Base-by-base conservation (phyloP, 1,140 invertebrate genomes). In the Trichoplusia ni region DNA sequence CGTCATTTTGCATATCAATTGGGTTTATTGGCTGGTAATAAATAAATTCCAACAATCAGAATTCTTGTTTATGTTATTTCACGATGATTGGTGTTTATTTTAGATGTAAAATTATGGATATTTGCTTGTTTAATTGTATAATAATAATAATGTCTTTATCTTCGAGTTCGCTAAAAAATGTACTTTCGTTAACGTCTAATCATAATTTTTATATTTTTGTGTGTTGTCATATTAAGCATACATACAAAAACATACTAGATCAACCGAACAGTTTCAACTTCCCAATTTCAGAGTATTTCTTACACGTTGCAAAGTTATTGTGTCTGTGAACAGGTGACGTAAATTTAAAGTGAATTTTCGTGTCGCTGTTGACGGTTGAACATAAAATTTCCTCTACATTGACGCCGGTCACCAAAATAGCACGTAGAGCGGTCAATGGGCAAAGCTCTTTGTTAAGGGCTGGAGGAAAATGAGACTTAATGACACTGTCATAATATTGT, bases 1-100 rank as follows among this genome's bases (percentile, higher is more conserved):
- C 16, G n/a, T 4, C 14, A 51, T 35, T 51, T 51, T 51, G 47
- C 47, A 51, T 51, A 51, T 51, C 47, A 51, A 51, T 51, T 33
- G 16, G 7, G 31, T 51, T 25, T 51, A 51, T 29, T 35, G 47
- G 35, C 35, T 47, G 44, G 47, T 4, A 51, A 35, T 51, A 51
- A 35, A 51, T 51, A 51, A 51, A 16, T 16, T 35, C 19, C 27
- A 51, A 33, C 47, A 51, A 51, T 51, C 47, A 51, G 47, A 27
- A 2, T 33, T 38, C 11, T 47, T 27, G 27, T 51, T 11, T 35
- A 31, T 49, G 19, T n/a, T 18, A 9, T 51, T 19, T 27, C 7
- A 27, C 7, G 3, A 3, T 27, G 3, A 7, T 27, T 4, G 3
- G 3, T 27, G 25, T 27, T 27, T 7, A 4, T 27, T 27, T 3